A percentile compares a stretch with the other conserved stretches of the same genome.
Evolutionary conservation across 2,113 vertebrate species (phyloP).

Genomic region (Phaethon lepturus): DNA sequence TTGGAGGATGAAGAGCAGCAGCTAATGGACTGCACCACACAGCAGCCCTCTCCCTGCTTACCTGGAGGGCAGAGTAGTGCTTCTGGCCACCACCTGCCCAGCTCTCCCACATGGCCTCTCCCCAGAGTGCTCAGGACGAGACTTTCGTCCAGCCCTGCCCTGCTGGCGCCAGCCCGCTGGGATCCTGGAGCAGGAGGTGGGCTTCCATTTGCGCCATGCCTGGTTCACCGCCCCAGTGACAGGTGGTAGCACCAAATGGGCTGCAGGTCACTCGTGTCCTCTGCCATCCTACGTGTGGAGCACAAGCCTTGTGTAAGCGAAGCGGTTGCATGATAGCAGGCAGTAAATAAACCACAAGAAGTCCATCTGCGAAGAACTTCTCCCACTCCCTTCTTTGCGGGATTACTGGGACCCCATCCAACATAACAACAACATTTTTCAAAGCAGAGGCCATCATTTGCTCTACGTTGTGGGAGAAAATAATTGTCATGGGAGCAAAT

Average conservation of each 20-base stretch:
- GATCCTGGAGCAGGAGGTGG: not conserved
- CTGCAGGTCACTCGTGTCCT: not conserved
- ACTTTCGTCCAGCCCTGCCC: not conserved
- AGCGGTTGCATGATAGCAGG: accelerated
- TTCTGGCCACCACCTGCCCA: not conserved
- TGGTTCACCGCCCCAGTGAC: not conserved
- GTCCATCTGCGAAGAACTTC: not conserved
- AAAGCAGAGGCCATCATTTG: not conserved
- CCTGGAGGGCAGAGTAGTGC: not conserved
- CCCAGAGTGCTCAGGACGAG: not conserved
- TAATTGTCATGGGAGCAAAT: not conserved
- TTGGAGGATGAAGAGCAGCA: not conserved
- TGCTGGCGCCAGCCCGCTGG: not conserved
- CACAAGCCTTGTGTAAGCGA: not conserved
- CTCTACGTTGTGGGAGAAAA: not conserved
- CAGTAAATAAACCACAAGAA: not conserved
- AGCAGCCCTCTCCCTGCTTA: not conserved
- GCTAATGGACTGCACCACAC: not conserved
- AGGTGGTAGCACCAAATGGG: accelerated
- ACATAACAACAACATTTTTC: not conserved
- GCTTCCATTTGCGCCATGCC: not conserved
- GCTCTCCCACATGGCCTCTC: accelerated
- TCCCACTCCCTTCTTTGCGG: not conserved
- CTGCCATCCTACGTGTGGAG: not conserved
- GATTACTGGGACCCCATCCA: not conserved